Conservation (phyloP, 1,140 invertebrate genomes). For the Drosophila mojavensis region DNA sequence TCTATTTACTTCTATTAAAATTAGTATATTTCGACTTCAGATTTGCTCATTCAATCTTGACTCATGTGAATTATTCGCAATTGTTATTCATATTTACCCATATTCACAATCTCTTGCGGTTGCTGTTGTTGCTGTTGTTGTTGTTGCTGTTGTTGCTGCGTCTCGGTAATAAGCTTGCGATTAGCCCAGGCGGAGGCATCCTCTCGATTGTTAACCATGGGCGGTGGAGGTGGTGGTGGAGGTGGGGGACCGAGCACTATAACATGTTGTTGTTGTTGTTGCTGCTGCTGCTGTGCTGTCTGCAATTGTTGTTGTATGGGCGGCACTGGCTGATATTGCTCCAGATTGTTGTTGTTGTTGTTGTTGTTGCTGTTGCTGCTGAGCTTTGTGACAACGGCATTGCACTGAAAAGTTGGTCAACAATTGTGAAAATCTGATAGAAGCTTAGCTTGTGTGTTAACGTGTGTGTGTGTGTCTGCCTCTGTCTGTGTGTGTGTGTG, state of each 20-base stretch:
- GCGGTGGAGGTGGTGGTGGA: slow-evolving; percentile 61
- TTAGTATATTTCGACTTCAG: too few species aligned
- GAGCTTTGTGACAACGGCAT: slow-evolving; percentile 50
- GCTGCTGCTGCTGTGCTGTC: slow-evolving; percentile 48
- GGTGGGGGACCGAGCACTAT: slow-evolving; percentile 63
- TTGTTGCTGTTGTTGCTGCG: slow-evolving; percentile 30
- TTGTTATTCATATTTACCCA: slow-evolving; percentile 42
- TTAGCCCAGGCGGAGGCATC: slow-evolving; percentile 78
- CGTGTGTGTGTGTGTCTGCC: neutral
- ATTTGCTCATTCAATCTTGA: too few species aligned
- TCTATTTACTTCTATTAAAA: too few species aligned
- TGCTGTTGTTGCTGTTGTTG: slow-evolving; percentile 40
- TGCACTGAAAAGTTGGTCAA: slow-evolving; percentile 61
- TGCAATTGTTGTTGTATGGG: slow-evolving; percentile 62
- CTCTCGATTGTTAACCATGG: slow-evolving; percentile 74
- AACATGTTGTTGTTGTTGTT: slow-evolving; percentile 49
- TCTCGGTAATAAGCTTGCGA: slow-evolving; percentile 70
- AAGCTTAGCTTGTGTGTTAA: neutral
- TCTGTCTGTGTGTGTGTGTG: too few species aligned
- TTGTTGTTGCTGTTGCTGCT: slow-evolving; percentile 44
- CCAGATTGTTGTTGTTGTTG: slow-evolving; percentile 38
- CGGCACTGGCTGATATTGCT: slow-evolving; percentile 59
- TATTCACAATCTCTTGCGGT: slow-evolving; percentile 32
- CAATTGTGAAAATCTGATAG: slow-evolving; percentile 21
- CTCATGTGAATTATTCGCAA: too few species aligned